Conservation (phyloP, 2,888 invertebrate genomes). For the Seira ritae region DNA sequence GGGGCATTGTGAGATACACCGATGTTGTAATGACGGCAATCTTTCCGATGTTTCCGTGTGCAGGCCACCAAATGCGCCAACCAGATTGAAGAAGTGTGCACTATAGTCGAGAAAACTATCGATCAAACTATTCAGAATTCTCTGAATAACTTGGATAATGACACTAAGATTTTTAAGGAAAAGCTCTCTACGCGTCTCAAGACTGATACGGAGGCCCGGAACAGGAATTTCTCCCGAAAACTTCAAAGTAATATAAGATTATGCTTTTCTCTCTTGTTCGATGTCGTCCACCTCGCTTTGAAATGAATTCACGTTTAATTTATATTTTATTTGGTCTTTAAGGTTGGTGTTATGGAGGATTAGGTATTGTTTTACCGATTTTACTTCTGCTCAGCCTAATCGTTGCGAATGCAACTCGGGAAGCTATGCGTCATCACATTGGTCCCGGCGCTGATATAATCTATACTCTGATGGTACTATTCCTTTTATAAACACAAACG, state of each 20-base stretch:
- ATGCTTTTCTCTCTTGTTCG: not conserved
- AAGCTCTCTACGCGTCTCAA: conserved; percentile 76
- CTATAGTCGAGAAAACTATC: conserved; percentile 79
- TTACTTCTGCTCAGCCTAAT: conserved; percentile 67
- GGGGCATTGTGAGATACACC: conserved; percentile 4
- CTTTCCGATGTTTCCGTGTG: conserved; percentile 27
- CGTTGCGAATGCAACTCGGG: conserved; percentile 67
- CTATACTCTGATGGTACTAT: conserved; percentile 65
- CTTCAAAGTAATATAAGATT: conserved; percentile 44
- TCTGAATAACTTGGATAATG: conserved; percentile 78
- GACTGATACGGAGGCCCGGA: conserved; percentile 75
- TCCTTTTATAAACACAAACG: conserved; percentile 15
- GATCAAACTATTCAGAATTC: conserved; percentile 79
- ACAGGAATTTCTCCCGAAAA: conserved; percentile 63
- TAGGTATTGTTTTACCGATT: conserved; percentile 69
- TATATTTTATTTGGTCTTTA: conserved; percentile 19
- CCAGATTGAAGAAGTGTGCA: conserved; percentile 79
- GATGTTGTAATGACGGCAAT: not conserved
- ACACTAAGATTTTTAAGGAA: conserved; percentile 77
- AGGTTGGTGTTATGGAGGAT: conserved; percentile 67
- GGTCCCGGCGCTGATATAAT: conserved; percentile 66
- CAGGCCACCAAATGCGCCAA: conserved; percentile 77
- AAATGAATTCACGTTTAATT: not conserved
- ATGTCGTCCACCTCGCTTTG: too few relatives aligned
- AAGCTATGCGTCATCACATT: conserved; percentile 69